Evolutionary conservation across 2,888 invertebrate genomes (phyloP), one percentile per base, ranked within the genome.

Genomic region (Oxycera nigricornis): DNA sequence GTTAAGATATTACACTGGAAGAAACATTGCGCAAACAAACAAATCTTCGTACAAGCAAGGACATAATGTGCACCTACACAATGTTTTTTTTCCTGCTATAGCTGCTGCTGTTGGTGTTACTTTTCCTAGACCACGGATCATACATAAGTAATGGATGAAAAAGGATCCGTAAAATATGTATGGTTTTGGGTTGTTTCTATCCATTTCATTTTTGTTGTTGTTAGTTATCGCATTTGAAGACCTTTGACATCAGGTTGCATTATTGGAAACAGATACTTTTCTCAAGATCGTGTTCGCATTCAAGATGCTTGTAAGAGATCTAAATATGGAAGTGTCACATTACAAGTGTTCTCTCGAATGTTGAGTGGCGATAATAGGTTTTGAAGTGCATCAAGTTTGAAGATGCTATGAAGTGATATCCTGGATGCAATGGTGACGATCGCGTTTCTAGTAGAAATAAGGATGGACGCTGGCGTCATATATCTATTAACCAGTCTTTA

Each of bases 251-350:
- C 31, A 70, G 31, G 52, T 70, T 70, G 52, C 70, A 70, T 35
- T 70, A 70, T 70, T 70, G 70, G 28, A 70, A 70, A 55, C 70
- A 55, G 70, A 70, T 70, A 70, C 70, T 52, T 70, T 70, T 55
- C 35, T 2, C 14, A 68, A 14, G 52, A 2, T 20, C 52, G 28
- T 52, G 52, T 52, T 70, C 24, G 22, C 31, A 55, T 30, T 30
- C 22, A 55, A 70, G 70, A 70, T 52, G 70, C 6, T 52, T 30
- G 20, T 22, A 31, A 35, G 68, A 50, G 52, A 52, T 70, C 52
- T 1, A 41, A 55, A 31, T 70, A 35, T 22, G 30, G 55, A 70
- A 70, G 70, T 70, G 70, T 70, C 70, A 55, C 70, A 52, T 70
- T 70, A 70, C 70, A 70, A 55, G 70, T 70, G 70, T 31, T 55